Conservation (phyloP, 2,113 vertebrate species). For the Chelonoidis abingdonii region DNA sequence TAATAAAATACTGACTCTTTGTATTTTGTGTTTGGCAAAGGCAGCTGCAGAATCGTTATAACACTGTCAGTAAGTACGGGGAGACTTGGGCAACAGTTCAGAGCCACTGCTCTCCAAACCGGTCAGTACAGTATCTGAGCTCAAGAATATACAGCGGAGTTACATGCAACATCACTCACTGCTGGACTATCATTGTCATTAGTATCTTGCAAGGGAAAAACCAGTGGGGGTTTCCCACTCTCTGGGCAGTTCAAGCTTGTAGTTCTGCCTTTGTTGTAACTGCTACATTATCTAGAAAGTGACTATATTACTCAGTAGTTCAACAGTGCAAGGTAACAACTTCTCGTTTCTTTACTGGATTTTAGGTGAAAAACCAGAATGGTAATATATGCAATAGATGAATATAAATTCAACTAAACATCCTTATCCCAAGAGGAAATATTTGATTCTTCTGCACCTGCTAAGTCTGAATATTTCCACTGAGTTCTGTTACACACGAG, state of each 20-base stretch:
- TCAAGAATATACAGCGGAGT: not conserved
- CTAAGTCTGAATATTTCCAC: not conserved
- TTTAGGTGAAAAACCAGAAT: not conserved
- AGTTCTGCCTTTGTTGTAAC: not conserved
- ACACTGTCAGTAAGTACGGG: not conserved
- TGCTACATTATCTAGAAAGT: not conserved
- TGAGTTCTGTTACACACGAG: not conserved
- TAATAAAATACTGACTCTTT: conserved; percentile 16
- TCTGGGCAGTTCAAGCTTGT: not conserved
- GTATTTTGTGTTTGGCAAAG: not conserved
- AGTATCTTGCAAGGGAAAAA: not conserved
- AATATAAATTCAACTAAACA: not conserved
- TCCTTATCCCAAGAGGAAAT: not conserved
- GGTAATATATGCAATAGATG: not conserved
- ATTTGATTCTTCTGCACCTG: not conserved
- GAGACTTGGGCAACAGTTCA: conserved; percentile 33
- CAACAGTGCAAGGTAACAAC: not conserved
- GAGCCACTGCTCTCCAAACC: conserved; percentile 34
- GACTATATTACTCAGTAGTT: not conserved
- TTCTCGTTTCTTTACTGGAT: not conserved
- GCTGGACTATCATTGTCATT: not conserved
- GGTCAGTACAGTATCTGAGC: not conserved
- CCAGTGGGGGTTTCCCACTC: not conserved
- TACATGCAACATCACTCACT: not conserved
- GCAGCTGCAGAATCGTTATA: not conserved